Percentiles rank a stretch among this genome's conserved stretches.
phyloP scores from a whole-genome alignment of 2,113 vertebrate genomes.

The Cyprinodon variegatus region DNA sequence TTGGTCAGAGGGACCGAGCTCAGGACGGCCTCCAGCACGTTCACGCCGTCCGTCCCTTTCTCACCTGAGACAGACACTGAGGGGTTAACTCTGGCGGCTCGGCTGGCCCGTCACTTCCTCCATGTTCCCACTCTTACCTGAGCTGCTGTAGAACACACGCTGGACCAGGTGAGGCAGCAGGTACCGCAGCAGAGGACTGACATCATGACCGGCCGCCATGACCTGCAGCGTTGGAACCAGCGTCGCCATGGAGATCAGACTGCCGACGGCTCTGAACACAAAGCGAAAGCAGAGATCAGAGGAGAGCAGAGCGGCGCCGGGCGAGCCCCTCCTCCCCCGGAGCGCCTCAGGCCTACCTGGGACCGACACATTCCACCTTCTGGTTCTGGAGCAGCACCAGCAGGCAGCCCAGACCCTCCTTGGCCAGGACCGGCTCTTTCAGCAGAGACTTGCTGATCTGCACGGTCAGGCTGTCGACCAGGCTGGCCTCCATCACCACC shows the following conservation, averaged over 20 bases:
- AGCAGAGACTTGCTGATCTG: slow-evolving; percentile 85
- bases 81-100: neutral
- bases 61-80: slow-evolving; percentile 60
- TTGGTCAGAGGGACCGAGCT: slow-evolving; percentile 80
- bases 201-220: slow-evolving; percentile 82
- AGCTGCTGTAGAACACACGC: slow-evolving; percentile 41
- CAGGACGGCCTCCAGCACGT: slow-evolving; percentile 82
- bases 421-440: slow-evolving; percentile 77
- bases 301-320: neutral
- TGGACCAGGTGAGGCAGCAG: slow-evolving; percentile 88
- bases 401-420: slow-evolving; percentile 88
- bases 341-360: slow-evolving; percentile 77
- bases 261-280: slow-evolving; percentile 78
- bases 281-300: neutral
- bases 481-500: slow-evolving; percentile 84
- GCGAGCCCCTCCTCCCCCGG: neutral
- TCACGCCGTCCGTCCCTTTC: slow-evolving; percentile 28
- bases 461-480: slow-evolving; percentile 84
- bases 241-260: slow-evolving; percentile 79
- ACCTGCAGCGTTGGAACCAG: slow-evolving; percentile 79
- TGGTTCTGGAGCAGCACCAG: slow-evolving; percentile 92
- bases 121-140: slow-evolving; percentile 55
- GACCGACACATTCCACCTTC: slow-evolving; percentile 80
- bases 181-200: slow-evolving; percentile 86
- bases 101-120: too few species aligned